Evolutionary conservation across 2,113 vertebrate species (phyloP).

Genomic region (Podarcis cretensis): DNA sequence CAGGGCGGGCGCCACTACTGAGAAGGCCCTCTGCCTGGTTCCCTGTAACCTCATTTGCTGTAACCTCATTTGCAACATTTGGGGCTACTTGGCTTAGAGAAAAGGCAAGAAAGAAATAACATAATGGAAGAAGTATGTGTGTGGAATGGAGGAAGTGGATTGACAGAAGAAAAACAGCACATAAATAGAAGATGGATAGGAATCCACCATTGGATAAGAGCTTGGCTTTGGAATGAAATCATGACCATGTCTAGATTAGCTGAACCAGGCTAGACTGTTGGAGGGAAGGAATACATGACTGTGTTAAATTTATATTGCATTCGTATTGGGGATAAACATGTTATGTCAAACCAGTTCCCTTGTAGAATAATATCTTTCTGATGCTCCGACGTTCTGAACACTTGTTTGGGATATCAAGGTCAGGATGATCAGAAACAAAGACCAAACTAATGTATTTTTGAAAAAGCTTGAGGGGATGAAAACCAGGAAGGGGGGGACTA

Average conservation of each 20-base stretch:
- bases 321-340: neutral
- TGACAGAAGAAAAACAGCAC: no score
- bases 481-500: conserved; percentile 39
- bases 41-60: no score
- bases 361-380: conserved; percentile 32
- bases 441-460: conserved; percentile 17
- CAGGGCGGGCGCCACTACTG: no score
- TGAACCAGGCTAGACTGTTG: neutral
- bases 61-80: no score
- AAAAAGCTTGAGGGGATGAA: conserved; percentile 30
- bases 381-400: neutral
- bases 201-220: neutral
- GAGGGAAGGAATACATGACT: conserved; percentile 45
- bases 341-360: neutral
- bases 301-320: neutral
- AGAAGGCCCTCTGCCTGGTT: no score
- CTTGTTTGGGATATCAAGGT: conserved; percentile 38
- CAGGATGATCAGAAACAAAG: conserved; percentile 44
- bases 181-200: no score
- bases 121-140: no score
- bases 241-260: neutral
- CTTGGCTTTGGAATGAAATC: neutral
- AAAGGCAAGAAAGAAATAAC: no score
- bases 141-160: no score
- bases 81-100: no score